phyloP scores from a whole-genome alignment of 30 jellyfish, hydroid and myxozoan genomes.

The Hydra vulgaris region DNA sequence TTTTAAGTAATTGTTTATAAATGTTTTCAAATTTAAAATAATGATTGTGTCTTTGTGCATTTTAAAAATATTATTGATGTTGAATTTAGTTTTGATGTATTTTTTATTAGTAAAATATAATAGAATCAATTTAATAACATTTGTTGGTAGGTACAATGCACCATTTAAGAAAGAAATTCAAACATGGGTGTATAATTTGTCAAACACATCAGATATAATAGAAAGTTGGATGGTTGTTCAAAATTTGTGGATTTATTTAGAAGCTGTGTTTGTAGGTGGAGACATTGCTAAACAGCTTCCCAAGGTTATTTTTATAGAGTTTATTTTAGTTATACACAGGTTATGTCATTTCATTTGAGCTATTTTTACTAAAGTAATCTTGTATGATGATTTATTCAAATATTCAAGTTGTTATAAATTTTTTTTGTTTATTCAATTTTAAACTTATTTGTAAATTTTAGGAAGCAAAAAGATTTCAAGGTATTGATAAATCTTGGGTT shows the following conservation, averaged over 20 bases:
- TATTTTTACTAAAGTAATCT: background rate
- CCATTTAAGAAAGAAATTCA: conserved; percentile 94
- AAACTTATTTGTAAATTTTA: background rate
- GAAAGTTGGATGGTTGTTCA: conserved; percentile 98
- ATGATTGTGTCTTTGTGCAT: too few relatives aligned
- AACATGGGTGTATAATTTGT: conserved; percentile 84
- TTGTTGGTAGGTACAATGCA: conserved; percentile 97
- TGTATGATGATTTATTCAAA: background rate
- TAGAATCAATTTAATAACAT: too few relatives aligned
- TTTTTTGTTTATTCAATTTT: too few relatives aligned
- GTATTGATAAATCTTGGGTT: conserved; percentile 97
- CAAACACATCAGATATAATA: conserved; percentile 91
- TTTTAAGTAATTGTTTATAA: background rate
- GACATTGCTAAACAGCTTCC: conserved; percentile 97
- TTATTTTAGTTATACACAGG: background rate
- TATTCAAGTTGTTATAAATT: background rate
- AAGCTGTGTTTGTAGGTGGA: conserved; percentile 99
- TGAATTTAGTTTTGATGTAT: too few relatives aligned
- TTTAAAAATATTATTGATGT: background rate
- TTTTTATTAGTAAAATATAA: too few relatives aligned
- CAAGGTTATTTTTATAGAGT: conserved; percentile 34
- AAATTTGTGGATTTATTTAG: conserved; percentile 91
- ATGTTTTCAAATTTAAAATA: too few relatives aligned
- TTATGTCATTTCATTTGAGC: too few relatives aligned
- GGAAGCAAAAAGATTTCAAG: conserved; percentile 97